A percentile compares a stretch with the other conserved stretches of the same genome.
Evolutionary conservation across 2,797 vertebrate species (phyloP).

Genomic region (Hemibagrus guttatus): DNA sequence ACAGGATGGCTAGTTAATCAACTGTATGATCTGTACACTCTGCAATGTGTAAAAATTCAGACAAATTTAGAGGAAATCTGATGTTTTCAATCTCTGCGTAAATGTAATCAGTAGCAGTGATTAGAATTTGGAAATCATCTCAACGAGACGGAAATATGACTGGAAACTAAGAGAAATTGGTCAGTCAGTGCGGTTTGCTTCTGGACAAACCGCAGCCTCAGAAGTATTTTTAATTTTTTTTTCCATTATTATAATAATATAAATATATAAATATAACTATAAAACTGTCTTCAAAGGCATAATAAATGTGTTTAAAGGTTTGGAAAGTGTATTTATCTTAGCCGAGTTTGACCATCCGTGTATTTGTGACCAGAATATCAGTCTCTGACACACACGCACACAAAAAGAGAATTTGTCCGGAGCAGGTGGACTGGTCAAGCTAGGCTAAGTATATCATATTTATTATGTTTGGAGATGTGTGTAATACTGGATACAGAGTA

Average conservation of each 20-base stretch:
- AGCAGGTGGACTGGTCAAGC: neutral
- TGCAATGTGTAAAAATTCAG: neutral
- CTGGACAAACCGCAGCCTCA: neutral
- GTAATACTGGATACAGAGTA: conserved; percentile 30
- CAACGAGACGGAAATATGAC: neutral
- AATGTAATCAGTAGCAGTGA: neutral
- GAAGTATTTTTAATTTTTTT: neutral
- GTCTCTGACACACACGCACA: neutral
- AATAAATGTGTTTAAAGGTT: conserved; percentile 35
- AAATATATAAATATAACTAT: neutral
- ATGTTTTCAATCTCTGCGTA: neutral
- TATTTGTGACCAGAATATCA: neutral
- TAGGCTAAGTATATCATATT: conserved; percentile 21
- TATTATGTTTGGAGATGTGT: conserved; percentile 39
- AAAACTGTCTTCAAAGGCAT: conserved; percentile 22
- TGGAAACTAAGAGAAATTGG: neutral
- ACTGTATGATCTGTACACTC: neutral
- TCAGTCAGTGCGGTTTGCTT: too few relatives aligned
- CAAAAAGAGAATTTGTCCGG: neutral
- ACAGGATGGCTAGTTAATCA: neutral
- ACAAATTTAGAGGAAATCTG: neutral
- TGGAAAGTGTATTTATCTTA: conserved; percentile 2
- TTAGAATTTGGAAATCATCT: neutral
- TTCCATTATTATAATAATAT: neutral
- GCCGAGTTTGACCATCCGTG: conserved; percentile 1